Evolutionary conservation across 2,797 vertebrate species (phyloP).

Genomic region (Coregonus sp.): DNA sequence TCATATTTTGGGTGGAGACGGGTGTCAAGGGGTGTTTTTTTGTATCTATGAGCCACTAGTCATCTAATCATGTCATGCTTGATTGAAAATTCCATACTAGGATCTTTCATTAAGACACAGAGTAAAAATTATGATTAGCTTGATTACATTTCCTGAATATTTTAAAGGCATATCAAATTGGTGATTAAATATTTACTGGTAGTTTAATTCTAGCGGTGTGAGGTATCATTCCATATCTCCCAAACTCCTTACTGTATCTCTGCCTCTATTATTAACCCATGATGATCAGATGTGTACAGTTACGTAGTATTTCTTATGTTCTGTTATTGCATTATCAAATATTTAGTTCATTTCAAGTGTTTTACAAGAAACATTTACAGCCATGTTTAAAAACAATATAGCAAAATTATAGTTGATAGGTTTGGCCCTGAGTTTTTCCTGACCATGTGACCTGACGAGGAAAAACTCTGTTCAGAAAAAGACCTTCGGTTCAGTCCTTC

Average conservation of each 20-base stretch:
- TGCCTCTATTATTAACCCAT: neutral
- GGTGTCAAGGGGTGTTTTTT: neutral
- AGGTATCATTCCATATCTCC: slow-evolving; percentile 50
- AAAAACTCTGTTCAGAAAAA: neutral
- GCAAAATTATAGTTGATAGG: neutral
- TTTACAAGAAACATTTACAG: neutral
- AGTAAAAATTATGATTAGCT: slow-evolving; percentile 50
- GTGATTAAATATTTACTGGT: slow-evolving; percentile 61
- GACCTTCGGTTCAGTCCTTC: neutral
- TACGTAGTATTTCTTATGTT: neutral
- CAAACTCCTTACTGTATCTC: slow-evolving; percentile 26
- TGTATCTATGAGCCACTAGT: neutral
- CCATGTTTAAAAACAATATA: neutral
- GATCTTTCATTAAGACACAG: slow-evolving; percentile 52
- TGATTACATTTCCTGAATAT: slow-evolving; percentile 67
- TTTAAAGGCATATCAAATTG: slow-evolving; percentile 52
- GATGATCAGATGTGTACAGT: neutral
- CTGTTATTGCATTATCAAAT: neutral
- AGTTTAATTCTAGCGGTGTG: slow-evolving; percentile 42
- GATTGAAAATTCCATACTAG: slow-evolving; percentile 26
- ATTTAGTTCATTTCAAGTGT: neutral
- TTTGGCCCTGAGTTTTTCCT: neutral
- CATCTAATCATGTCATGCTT: slow-evolving; percentile 41
- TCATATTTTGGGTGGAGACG: neutral
- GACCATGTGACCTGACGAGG: neutral